Conservation (phyloP, 2,797 vertebrate genomes). For the Hyperoplus immaculatus region DNA sequence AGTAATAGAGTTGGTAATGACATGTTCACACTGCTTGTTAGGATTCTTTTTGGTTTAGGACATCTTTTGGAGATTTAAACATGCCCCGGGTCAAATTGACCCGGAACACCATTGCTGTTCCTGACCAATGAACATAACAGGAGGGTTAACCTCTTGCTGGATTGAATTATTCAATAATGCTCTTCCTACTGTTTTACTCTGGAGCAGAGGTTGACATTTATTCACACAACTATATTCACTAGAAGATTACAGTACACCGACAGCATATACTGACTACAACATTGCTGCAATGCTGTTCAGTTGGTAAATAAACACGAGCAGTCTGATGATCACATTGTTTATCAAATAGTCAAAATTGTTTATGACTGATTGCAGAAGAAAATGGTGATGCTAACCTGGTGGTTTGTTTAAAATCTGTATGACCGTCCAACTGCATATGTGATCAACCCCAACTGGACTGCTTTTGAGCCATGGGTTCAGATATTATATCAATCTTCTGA, state of each 20-base stretch:
- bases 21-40: too few species aligned
- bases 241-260: neutral
- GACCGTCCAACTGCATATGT: neutral
- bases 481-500: neutral
- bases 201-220: neutral
- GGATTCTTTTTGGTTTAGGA: too few species aligned
- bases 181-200: constrained; percentile 1
- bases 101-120: too few species aligned
- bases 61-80: too few species aligned
- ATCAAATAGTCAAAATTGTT: too few species aligned
- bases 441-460: neutral
- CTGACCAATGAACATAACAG: too few species aligned
- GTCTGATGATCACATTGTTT: neutral
- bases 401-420: neutral
- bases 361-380: neutral
- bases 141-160: constrained; percentile 3
- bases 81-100: too few species aligned
- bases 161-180: constrained; percentile 15
- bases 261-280: neutral
- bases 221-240: neutral
- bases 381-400: neutral
- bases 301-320: neutral
- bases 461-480: neutral
- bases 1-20: too few species aligned
- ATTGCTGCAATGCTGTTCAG: neutral